Evolutionary conservation across 2,113 vertebrate genomes (phyloP).

Genomic region (Odobenus rosmarus): DNA sequence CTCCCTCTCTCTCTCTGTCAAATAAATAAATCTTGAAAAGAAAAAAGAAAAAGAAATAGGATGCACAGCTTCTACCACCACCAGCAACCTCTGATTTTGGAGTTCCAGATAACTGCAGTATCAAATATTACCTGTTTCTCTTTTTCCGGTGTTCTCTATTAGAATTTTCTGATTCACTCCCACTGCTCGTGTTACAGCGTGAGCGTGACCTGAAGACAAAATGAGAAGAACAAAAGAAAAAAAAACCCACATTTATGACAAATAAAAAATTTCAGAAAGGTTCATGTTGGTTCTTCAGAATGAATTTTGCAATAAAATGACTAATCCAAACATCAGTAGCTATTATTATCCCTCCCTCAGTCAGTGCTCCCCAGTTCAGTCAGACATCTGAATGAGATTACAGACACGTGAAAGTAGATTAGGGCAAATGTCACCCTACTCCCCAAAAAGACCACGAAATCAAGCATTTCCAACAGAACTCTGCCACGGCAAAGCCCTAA

Average conservation of each 20-base stretch:
- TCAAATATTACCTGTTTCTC: constrained; percentile 88
- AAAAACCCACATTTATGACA: background rate
- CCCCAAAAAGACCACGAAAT: background rate
- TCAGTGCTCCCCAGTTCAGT: background rate
- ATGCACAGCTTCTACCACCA: background rate
- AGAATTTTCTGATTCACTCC: constrained; percentile 93
- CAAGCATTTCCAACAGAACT: background rate
- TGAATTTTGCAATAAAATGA: constrained; percentile 25
- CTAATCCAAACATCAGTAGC: constrained; percentile 5
- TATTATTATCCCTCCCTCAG: background rate
- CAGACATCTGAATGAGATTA: background rate
- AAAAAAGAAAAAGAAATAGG: too few species aligned
- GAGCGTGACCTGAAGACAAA: constrained; percentile 88
- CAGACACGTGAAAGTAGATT: background rate
- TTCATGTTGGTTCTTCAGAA: background rate
- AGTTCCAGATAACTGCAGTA: background rate
- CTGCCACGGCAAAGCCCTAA: background rate
- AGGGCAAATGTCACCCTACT: background rate
- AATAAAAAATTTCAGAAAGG: background rate
- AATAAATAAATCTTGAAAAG: too few species aligned
- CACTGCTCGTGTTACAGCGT: constrained; percentile 94
- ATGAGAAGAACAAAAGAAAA: constrained; percentile 7
- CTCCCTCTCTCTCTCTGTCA: too few species aligned
- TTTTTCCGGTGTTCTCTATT: constrained; percentile 92
- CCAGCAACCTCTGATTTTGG: background rate